phyloP scores from a whole-genome alignment of 2,888 invertebrate genomes.

The Polylopha cassiicola region DNA sequence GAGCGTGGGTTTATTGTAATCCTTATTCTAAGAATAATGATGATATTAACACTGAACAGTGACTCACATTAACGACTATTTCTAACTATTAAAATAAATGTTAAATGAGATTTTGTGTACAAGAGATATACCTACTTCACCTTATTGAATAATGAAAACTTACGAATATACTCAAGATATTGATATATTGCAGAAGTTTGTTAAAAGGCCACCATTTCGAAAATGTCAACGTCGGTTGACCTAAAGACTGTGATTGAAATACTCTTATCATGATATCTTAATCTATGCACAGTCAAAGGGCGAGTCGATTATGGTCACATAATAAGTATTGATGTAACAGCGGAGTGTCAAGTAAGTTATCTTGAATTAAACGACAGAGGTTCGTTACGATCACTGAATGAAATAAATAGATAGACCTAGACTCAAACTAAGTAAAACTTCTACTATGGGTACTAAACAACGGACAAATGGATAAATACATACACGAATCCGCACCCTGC shows the following conservation, averaged over 20 bases:
- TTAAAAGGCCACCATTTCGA: conserved; percentile 46
- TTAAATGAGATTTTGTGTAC: too few relatives aligned
- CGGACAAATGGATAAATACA: too few relatives aligned
- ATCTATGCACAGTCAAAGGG: conserved; percentile 39
- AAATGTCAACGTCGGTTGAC: conserved; percentile 44
- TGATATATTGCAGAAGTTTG: conserved; percentile 39
- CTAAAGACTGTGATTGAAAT: conserved; percentile 43
- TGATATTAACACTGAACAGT: conserved; percentile 41
- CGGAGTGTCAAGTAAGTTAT: background rate
- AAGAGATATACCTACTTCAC: too few relatives aligned
- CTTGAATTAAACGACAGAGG: background rate
- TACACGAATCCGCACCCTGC: too few relatives aligned
- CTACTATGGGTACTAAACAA: too few relatives aligned
- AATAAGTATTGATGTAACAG: conserved; percentile 33
- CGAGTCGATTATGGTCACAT: conserved; percentile 33
- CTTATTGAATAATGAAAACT: too few relatives aligned
- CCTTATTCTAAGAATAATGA: conserved; percentile 52
- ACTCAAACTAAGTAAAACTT: too few relatives aligned
- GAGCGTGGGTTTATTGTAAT: conserved; percentile 51
- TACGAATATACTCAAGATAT: conserved; percentile 12
- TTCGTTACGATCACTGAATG: background rate
- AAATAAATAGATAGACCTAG: too few relatives aligned
- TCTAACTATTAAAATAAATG: too few relatives aligned
- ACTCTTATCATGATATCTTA: conserved; percentile 41
- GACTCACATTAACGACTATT: conserved; percentile 53